A percentile compares a stretch with the other conserved stretches of the same genome.
phyloP scores from a whole-genome alignment of 2,113 vertebrate species.

The Bathybates hornii region DNA sequence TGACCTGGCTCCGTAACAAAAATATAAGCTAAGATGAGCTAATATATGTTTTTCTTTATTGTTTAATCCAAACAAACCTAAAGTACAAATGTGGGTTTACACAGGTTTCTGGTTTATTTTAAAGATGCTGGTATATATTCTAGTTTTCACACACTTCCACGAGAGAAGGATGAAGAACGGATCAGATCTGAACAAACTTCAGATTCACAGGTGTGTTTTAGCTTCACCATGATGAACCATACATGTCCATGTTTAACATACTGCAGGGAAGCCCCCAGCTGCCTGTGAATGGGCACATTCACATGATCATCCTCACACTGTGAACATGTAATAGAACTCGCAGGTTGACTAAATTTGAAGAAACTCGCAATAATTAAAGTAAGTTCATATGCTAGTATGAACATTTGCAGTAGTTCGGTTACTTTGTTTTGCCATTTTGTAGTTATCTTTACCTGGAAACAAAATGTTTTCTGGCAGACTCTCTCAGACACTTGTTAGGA shows the following conservation, averaged over 20 bases:
- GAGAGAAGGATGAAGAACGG: background rate
- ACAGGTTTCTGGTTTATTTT: background rate
- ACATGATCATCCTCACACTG: background rate
- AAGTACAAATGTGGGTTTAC: background rate
- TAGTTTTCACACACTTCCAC: background rate
- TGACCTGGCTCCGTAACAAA: background rate
- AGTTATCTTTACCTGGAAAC: background rate
- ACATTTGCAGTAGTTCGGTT: background rate
- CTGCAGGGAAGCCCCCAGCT: background rate
- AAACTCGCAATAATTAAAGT: background rate
- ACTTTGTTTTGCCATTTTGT: background rate
- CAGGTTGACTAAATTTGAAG: background rate
- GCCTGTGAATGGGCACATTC: background rate
- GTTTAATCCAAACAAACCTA: background rate
- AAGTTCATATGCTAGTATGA: too few species aligned
- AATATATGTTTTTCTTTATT: background rate
- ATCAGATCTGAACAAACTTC: background rate
- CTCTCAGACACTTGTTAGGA: background rate
- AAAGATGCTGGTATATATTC: background rate
- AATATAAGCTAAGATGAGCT: background rate
- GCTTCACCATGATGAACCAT: background rate
- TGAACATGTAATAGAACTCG: background rate
- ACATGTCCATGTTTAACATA: too few species aligned
- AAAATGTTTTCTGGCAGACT: background rate
- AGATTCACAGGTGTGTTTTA: background rate